Conservation (phyloP, 1,140 invertebrate genomes). For the Theocolax elegans region DNA sequence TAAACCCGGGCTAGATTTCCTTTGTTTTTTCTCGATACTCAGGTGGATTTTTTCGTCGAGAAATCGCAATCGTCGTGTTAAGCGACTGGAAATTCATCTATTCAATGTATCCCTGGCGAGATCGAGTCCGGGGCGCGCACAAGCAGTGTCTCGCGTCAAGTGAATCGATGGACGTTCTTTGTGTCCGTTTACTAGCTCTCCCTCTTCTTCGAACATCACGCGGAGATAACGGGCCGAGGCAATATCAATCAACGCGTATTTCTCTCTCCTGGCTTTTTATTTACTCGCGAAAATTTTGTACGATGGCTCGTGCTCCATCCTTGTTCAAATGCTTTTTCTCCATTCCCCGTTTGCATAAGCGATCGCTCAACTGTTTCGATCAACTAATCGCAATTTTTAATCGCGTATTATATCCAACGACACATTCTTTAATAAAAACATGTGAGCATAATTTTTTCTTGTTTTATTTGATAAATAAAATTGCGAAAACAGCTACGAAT, state of each 20-base stretch:
- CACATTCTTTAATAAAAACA: no score
- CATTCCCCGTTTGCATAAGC: slow-evolving; percentile 4
- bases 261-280: slow-evolving; percentile 18
- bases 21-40: neutral
- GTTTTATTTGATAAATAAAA: no score
- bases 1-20: slow-evolving; percentile 5
- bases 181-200: slow-evolving; percentile 10
- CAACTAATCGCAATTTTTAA: no score
- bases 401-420: no score
- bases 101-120: slow-evolving; percentile 19
- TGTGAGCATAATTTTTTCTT: no score
- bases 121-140: neutral
- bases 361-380: neutral
- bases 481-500: no score
- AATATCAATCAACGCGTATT: slow-evolving; percentile 37
- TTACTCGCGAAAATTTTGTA: slow-evolving; percentile 24
- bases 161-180: slow-evolving; percentile 34
- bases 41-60: neutral
- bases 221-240: slow-evolving; percentile 27
- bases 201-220: slow-evolving; percentile 13
- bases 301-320: no score
- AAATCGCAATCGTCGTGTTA: slow-evolving; percentile 46
- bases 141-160: slow-evolving; percentile 10
- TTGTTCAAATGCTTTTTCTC: no score
- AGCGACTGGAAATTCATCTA: slow-evolving; percentile 54